Conservation (phyloP, 2,888 invertebrate genomes). For the Hypsopygia costalis region DNA sequence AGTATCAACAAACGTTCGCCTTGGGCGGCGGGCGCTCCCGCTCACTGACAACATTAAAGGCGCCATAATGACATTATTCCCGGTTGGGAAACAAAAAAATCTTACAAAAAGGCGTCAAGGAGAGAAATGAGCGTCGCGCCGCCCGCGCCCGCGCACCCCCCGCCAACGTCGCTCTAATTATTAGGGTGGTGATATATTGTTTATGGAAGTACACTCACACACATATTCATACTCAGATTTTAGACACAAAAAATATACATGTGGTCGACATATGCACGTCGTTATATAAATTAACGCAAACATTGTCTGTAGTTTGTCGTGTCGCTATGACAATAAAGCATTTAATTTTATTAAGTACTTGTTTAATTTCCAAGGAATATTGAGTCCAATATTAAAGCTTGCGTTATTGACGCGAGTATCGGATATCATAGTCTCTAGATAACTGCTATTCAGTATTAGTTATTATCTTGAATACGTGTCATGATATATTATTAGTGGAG, state of each 20-base stretch:
- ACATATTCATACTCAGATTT: conserved; percentile 24
- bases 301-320: not conserved
- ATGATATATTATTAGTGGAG: not conserved
- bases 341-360: too few species aligned
- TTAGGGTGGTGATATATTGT: conserved; percentile 59
- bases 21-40: conserved; percentile 70
- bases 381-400: too few species aligned
- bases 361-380: too few species aligned
- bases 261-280: conserved; percentile 30
- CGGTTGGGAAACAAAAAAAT: conserved; percentile 72
- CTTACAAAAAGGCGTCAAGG: conserved; percentile 70
- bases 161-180: conserved; percentile 58
- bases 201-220: conserved; percentile 31
- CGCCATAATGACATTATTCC: conserved; percentile 80
- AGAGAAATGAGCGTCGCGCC: conserved; percentile 51
- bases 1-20: conserved; percentile 80
- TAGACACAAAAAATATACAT: conserved; percentile 23
- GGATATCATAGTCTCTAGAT: not conserved
- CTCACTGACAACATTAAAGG: conserved; percentile 79
- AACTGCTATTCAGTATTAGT: not conserved
- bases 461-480: not conserved
- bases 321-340: not conserved
- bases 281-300: conserved; percentile 1
- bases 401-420: not conserved
- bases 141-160: conserved; percentile 31